Percentiles rank a stretch among this genome's conserved stretches.
Conservation (phyloP, 2,888 invertebrate genomes). For the Elmis aenea region DNA sequence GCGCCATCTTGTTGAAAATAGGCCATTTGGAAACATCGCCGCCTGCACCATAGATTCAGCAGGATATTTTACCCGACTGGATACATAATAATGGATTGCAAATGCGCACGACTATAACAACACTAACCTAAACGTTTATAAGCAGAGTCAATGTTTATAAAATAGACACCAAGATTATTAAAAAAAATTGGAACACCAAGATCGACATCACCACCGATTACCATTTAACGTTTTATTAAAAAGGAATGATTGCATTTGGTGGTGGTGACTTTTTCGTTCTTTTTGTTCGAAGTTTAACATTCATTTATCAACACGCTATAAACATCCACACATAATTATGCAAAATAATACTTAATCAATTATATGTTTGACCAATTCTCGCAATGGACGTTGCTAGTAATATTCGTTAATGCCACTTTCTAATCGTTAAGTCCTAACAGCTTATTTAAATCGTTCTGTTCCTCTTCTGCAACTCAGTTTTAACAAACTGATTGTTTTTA, state of each 20-base stretch:
- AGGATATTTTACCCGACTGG: conserved; percentile 38
- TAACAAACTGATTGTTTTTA: too few species aligned
- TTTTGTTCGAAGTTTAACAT: conserved; percentile 3
- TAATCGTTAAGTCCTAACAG: too few species aligned
- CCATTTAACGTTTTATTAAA: too few species aligned
- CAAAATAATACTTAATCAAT: too few species aligned
- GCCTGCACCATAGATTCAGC: conserved; percentile 47
- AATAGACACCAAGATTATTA: conserved; percentile 16
- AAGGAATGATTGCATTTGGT: too few species aligned
- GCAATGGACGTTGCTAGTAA: too few species aligned
- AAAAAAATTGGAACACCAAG: conserved; percentile 4
- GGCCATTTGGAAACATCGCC: conserved; percentile 47
- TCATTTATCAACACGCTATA: too few species aligned
- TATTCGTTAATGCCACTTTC: too few species aligned
- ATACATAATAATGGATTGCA: conserved; percentile 34
- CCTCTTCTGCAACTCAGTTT: too few species aligned
- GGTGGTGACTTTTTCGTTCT: conserved; percentile 1
- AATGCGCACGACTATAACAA: conserved; percentile 39
- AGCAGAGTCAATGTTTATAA: conserved; percentile 14
- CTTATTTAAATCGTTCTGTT: too few species aligned
- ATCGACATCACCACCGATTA: not conserved
- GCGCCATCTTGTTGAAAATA: conserved; percentile 39
- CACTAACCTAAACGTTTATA: conserved; percentile 34
- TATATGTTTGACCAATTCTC: too few species aligned
- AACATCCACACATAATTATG: too few species aligned